A percentile compares a stretch with the other conserved stretches of the same genome.
Evolutionary conservation across 2,113 vertebrate species (phyloP).

Genomic region (Brachyhypopomus gauderio): DNA sequence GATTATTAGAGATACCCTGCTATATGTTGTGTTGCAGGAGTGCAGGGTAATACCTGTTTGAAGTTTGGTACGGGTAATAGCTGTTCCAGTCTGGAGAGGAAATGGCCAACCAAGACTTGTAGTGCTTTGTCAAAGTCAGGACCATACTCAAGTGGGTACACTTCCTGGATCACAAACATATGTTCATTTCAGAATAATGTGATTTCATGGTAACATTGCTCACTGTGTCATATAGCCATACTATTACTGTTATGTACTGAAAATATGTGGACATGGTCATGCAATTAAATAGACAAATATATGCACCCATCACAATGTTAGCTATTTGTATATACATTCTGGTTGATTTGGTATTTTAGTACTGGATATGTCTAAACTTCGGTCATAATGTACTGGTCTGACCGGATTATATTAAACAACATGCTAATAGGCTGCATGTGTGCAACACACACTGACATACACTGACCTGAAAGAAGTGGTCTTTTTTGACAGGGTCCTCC

Average conservation of each 20-base stretch:
- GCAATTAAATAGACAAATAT: too few species aligned
- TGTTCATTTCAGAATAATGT: background rate
- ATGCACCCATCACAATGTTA: too few species aligned
- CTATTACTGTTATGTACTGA: background rate
- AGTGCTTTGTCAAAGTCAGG: slow-evolving; percentile 79
- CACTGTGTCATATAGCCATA: background rate
- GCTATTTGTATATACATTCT: too few species aligned
- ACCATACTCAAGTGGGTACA: slow-evolving; percentile 81
- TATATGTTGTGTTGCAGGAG: too few species aligned
- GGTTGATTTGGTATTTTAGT: too few species aligned
- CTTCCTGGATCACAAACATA: slow-evolving; percentile 65
- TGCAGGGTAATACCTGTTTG: slow-evolving; percentile 67
- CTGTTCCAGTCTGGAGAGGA: slow-evolving; percentile 80
- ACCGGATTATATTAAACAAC: too few species aligned
- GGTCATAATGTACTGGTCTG: too few species aligned
- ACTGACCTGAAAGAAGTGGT: slow-evolving; percentile 76
- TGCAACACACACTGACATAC: background rate
- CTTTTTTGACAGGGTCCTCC: slow-evolving; percentile 73
- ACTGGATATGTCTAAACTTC: too few species aligned
- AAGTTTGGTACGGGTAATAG: slow-evolving; percentile 76
- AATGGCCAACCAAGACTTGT: slow-evolving; percentile 81
- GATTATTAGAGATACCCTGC: background rate
- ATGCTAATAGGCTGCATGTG: background rate
- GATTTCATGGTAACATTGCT: background rate
- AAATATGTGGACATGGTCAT: too few species aligned